These are phyloP conservation scores for Allobates femoralis DNA, from an alignment of 2,797 vertebrate species.

Conservation along the genomic window DNA sequence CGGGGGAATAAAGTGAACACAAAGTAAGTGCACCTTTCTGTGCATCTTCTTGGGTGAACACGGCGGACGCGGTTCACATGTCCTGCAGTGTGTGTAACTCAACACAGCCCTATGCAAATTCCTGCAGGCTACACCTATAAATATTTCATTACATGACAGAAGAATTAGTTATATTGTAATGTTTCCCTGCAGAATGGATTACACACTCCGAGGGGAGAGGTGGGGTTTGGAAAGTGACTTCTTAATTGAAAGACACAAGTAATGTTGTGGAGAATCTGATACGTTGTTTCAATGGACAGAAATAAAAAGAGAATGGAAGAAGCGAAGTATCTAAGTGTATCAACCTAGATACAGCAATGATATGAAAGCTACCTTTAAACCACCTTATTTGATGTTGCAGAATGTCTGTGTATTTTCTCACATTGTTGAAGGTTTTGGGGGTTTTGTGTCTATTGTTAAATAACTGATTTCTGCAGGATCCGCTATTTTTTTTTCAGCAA, in stretches of 20 bases:
- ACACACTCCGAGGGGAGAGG: constrained; percentile 1
- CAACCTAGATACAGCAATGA: too few species aligned
- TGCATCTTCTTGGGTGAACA: constrained; percentile 40
- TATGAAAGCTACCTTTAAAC: too few species aligned
- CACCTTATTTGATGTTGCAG: too few species aligned
- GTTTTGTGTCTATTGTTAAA: too few species aligned
- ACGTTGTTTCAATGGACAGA: constrained; percentile 9
- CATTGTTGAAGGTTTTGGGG: too few species aligned
- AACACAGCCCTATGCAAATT: constrained; percentile 56
- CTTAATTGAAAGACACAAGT: constrained; percentile 8
- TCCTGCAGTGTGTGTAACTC: constrained; percentile 48
- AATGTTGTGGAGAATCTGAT: constrained; percentile 17
- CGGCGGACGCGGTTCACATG: constrained; percentile 41
- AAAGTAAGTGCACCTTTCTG: constrained; percentile 42
- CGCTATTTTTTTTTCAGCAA: too few species aligned
- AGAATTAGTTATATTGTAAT: constrained; percentile 63
- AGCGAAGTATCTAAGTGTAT: background rate
- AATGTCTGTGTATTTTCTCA: too few species aligned
- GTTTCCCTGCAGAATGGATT: constrained; percentile 49
- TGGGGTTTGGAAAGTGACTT: constrained; percentile 43
- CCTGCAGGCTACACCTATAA: constrained; percentile 58
- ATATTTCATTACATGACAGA: constrained; percentile 62
- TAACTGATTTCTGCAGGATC: too few species aligned
- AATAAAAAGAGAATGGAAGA: constrained; percentile 22
- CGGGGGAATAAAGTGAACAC: constrained; percentile 36